These are phyloP conservation scores for Chlorops oryzae DNA, from an alignment of 1,140 invertebrate species.

Conservation along the genomic window DNA sequence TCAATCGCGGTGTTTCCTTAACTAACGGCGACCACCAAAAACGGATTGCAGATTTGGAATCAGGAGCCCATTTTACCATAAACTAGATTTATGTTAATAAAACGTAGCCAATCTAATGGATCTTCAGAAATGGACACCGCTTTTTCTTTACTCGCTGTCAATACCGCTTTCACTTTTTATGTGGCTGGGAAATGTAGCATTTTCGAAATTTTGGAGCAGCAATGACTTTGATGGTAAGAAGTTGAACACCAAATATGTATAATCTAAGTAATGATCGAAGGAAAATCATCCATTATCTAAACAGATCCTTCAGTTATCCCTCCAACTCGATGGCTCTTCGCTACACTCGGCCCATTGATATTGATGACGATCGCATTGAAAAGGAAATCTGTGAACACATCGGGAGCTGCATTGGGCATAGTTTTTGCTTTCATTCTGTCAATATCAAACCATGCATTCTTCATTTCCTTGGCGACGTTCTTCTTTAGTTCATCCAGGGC, in stretches of 20 bases:
- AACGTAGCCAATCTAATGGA: too few relatives aligned
- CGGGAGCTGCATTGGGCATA: constrained; percentile 66
- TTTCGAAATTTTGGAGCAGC: constrained; percentile 54
- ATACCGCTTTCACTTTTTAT: constrained; percentile 67
- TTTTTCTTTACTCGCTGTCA: constrained; percentile 59
- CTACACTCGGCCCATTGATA: constrained; percentile 62
- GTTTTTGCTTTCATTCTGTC: constrained; percentile 75
- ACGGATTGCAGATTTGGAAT: too few relatives aligned
- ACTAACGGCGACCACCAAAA: too few relatives aligned
- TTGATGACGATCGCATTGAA: constrained; percentile 61
- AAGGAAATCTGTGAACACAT: constrained; percentile 61
- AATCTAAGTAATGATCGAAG: constrained; percentile 8
- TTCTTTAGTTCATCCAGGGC: constrained; percentile 77
- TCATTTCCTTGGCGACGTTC: constrained; percentile 67
- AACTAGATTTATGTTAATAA: too few relatives aligned
- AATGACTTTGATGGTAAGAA: constrained; percentile 54
- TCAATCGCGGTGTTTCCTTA: too few relatives aligned
- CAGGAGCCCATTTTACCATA: too few relatives aligned
- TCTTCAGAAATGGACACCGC: constrained; percentile 50
- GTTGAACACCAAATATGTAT: constrained; percentile 1
- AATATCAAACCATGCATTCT: constrained; percentile 71
- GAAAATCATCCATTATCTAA: constrained; percentile 28
- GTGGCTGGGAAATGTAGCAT: constrained; percentile 64
- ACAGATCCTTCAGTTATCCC: constrained; percentile 60
- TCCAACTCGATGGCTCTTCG: constrained; percentile 66